These are phyloP conservation scores for Ceratitis capitata DNA, from an alignment of 1,140 invertebrate species.

Conservation along the genomic window DNA sequence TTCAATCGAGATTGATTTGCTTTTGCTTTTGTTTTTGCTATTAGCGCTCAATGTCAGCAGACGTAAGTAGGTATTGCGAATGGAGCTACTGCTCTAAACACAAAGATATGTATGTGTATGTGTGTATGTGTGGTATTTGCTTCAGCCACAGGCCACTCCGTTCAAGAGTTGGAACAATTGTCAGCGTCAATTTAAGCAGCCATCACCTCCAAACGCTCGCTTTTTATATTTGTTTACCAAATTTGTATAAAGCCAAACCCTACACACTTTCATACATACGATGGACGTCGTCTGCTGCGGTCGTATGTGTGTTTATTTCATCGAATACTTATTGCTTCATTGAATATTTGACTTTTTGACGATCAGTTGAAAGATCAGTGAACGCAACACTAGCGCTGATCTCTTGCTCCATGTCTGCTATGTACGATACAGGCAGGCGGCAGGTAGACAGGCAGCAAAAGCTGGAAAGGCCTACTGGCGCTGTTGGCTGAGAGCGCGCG, in stretches of 20 bases:
- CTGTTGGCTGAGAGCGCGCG: neutral
- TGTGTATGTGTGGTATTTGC: too few species aligned
- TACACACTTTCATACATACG: neutral
- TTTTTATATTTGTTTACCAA: neutral
- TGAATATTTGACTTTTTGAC: conserved; percentile 3
- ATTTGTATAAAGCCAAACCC: neutral
- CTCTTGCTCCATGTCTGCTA: conserved; percentile 21
- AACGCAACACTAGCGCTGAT: conserved; percentile 19
- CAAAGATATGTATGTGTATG: too few species aligned
- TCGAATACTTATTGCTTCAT: neutral
- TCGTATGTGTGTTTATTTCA: neutral
- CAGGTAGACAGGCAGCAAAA: neutral
- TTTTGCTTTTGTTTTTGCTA: neutral
- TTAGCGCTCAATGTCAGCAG: neutral
- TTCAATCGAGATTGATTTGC: conserved; percentile 35
- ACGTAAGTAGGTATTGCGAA: neutral
- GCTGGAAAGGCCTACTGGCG: neutral
- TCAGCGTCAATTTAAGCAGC: neutral
- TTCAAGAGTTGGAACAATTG: too few species aligned
- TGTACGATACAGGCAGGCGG: neutral
- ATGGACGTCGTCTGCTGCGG: too few species aligned
- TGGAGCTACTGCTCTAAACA: neutral
- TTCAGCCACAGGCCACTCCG: neutral
- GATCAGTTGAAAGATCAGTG: conserved; percentile 38
- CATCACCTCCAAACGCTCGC: neutral